phyloP scores from a whole-genome alignment of 2,888 invertebrate species.

The Entomobrya multifasciata region DNA sequence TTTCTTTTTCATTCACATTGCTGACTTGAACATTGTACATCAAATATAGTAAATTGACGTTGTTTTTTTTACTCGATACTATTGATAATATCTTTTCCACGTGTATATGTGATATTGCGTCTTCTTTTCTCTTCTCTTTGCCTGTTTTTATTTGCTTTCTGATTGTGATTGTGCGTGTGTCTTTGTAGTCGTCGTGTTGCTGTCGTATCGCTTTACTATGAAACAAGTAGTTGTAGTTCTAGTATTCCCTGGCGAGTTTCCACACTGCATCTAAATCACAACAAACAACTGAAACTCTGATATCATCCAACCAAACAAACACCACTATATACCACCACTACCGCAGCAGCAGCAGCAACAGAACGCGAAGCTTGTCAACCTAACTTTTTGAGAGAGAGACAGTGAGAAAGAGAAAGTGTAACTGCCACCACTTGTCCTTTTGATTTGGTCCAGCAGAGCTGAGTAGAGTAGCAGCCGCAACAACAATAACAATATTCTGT shows the following conservation, averaged over 20 bases:
- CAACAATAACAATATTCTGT: slow-evolving; percentile 17
- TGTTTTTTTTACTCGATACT: slow-evolving; percentile 20
- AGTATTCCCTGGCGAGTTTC: slow-evolving; percentile 50
- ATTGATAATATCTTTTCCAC: background rate
- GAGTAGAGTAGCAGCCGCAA: background rate
- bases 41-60: slow-evolving; percentile 13
- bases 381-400: slow-evolving; percentile 26
- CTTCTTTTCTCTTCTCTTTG: background rate
- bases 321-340: slow-evolving; percentile 20
- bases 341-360: slow-evolving; percentile 8
- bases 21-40: background rate
- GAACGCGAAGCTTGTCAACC: slow-evolving; percentile 31
- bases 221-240: background rate
- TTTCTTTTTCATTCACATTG: background rate
- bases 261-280: slow-evolving; percentile 62
- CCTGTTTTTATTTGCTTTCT: slow-evolving; percentile 26
- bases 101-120: slow-evolving; percentile 5
- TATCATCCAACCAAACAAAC: no score
- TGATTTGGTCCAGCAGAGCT: background rate
- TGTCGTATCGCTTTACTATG: background rate
- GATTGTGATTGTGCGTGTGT: slow-evolving; percentile 43
- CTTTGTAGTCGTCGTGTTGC: background rate
- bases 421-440: slow-evolving; percentile 53
- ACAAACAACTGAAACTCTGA: slow-evolving; percentile 39
- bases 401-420: slow-evolving; percentile 16